phyloP scores from a whole-genome alignment of 2,888 invertebrate genomes.

The Apeira syringaria region DNA sequence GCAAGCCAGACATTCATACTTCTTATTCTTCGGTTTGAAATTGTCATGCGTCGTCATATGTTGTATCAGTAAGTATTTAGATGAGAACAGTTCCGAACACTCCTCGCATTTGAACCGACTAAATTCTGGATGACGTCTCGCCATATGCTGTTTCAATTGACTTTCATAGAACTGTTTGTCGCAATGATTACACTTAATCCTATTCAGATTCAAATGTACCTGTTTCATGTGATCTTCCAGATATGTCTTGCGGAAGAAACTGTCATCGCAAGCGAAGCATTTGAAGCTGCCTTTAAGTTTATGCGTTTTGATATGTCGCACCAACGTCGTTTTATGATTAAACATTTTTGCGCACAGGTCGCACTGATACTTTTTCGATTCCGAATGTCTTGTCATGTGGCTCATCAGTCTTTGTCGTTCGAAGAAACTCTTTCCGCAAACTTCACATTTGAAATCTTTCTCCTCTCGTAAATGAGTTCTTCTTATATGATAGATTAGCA shows the following conservation, averaged over 20 bases:
- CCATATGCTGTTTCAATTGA: constrained; percentile 13
- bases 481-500: constrained; percentile 50
- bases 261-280: constrained; percentile 21
- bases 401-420: constrained; percentile 40
- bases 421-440: constrained; percentile 67
- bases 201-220: constrained; percentile 16
- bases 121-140: constrained; percentile 12
- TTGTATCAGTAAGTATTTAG: constrained; percentile 17
- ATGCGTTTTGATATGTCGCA: constrained; percentile 51
- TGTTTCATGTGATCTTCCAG: constrained; percentile 16
- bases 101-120: constrained; percentile 16
- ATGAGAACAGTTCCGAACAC: constrained; percentile 14
- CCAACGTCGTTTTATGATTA: constrained; percentile 47
- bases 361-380: constrained; percentile 50
- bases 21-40: constrained; percentile 1
- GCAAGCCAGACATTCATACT: constrained; percentile 22
- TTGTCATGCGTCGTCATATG: constrained; percentile 15
- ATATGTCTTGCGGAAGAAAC: constrained; percentile 14
- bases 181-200: constrained; percentile 7
- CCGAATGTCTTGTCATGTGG: constrained; percentile 59
- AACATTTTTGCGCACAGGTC: constrained; percentile 57
- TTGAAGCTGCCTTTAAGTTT: constrained; percentile 13
- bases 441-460: constrained; percentile 57
- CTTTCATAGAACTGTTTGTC: constrained; percentile 3
- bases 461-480: constrained; percentile 65